These are phyloP conservation scores for Xylocampa areola DNA, from an alignment of 2,888 invertebrate species.

Conservation along the genomic window DNA sequence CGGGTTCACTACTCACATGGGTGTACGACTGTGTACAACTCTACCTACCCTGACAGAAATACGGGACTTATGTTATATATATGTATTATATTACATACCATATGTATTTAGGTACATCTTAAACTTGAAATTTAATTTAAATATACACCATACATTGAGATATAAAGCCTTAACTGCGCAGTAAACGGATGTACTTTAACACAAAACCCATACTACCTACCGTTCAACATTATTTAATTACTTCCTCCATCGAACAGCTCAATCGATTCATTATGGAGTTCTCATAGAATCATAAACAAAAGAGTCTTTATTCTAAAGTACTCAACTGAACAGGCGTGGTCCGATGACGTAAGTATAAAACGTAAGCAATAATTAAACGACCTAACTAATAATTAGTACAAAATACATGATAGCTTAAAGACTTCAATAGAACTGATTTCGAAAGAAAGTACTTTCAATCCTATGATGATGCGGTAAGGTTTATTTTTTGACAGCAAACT, in stretches of 20 bases:
- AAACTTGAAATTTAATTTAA: constrained; percentile 1
- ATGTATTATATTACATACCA: too few species aligned
- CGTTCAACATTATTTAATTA: constrained; percentile 76
- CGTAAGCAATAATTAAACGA: constrained; percentile 78
- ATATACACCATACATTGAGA: neutral
- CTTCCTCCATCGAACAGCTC: constrained; percentile 79
- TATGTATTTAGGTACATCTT: too few species aligned
- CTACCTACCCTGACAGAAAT: too few species aligned
- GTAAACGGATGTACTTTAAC: constrained; percentile 32
- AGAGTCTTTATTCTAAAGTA: constrained; percentile 72
- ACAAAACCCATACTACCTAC: constrained; percentile 38
- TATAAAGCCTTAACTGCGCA: constrained; percentile 7
- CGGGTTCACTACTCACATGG: too few species aligned
- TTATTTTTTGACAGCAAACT: constrained; percentile 1
- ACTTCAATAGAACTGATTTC: constrained; percentile 16
- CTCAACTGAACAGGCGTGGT: constrained; percentile 73
- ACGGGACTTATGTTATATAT: too few species aligned
- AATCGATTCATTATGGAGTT: constrained; percentile 81
- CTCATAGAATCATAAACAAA: constrained; percentile 85
- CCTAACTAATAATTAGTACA: constrained; percentile 48
- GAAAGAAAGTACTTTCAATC: constrained; percentile 8
- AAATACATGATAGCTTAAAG: constrained; percentile 42
- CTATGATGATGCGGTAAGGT: constrained; percentile 1
- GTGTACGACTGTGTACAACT: too few species aligned
- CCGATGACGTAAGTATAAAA: constrained; percentile 80